Evolutionary conservation across 2,113 vertebrate species (phyloP), one percentile per base, ranked within the genome.

Genomic region (Oncorhynchus mykiss): DNA sequence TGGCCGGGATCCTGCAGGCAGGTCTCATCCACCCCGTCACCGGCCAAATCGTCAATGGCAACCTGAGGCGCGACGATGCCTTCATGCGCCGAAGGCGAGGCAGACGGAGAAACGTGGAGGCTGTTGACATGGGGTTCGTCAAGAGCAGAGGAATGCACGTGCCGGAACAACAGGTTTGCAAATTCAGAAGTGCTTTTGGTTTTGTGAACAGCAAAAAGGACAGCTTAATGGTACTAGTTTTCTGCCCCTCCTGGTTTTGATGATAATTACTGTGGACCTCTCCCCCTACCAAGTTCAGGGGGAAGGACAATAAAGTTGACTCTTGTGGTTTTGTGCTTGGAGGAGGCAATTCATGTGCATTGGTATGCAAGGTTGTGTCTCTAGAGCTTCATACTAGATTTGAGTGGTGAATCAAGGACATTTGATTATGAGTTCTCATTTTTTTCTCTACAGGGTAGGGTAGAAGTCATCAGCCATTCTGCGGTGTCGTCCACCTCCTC

Each of bases 1-100:
- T 99, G 92, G 96, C 97, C 1, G 96, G 97, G 54, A 98, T 99
- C 82, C 92, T 99, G 48, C 98, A 99, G 90, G 97, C 98, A 20
- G 98, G 98, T 5, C 93, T 99, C 67, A 97, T 99, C 91, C 98
- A 99, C 82, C 97, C 98, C 0, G 97, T 99, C 78, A 99, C 98
- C 0, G 98, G 98, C 20, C 97, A 99, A 81, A 98, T 99, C 51
- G 95, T 99, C 67, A 99, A 99, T 0, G 97, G 98, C 27, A 96
- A 88, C 90, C 89, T 98, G 82, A 93, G 96, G 73, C 95, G 95
- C 88, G 97, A 99, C 0, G 96, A 99, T 24, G 91, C 96, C n/a
- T 91, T 95, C 67, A 90, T 96, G 76, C 94, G 96, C 81, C 95
- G 96, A 85, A 94, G 96, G 84, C 91, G 97, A 57, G 97, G 98